Percentiles rank a stretch among this genome's conserved stretches.
These are phyloP conservation scores for Ephestia elutella DNA, from an alignment of 1,140 invertebrate species.

Conservation along the genomic window DNA sequence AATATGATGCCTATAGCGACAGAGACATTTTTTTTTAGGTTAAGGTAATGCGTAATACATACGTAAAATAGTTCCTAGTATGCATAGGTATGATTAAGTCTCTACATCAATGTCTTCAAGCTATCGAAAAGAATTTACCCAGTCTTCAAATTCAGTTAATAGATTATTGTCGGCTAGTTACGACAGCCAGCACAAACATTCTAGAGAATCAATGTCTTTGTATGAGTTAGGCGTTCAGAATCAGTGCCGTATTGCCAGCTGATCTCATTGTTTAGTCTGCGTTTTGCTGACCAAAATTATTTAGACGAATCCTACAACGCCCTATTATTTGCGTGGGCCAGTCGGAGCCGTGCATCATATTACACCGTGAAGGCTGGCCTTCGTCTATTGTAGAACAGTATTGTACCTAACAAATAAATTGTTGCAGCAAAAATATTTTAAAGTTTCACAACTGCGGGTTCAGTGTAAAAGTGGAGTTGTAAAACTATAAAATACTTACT, in stretches of 20 bases:
- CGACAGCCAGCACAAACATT: background rate
- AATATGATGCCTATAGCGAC: no score
- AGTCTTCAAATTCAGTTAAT: no score
- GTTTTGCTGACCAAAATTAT: constrained; percentile 39
- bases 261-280: constrained; percentile 73
- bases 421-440: constrained; percentile 5
- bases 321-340: constrained; percentile 19
- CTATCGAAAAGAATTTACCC: no score
- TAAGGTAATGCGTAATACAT: no score
- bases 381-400: background rate
- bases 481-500: no score
- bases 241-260: constrained; percentile 41
- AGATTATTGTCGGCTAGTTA: no score
- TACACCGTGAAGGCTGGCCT: constrained; percentile 1
- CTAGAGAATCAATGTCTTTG: constrained; percentile 33
- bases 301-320: constrained; percentile 35
- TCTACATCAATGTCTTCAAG: no score
- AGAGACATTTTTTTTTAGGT: no score
- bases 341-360: background rate
- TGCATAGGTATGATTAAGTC: no score
- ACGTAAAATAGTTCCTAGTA: no score
- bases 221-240: constrained; percentile 20
- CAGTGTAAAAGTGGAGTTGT: no score
- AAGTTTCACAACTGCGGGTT: no score
- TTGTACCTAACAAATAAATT: background rate